A percentile compares a stretch with the other conserved stretches of the same genome.
These are phyloP conservation scores for Cyprinus carpio DNA, from an alignment of 2,113 vertebrate species.

Conservation along the genomic window DNA sequence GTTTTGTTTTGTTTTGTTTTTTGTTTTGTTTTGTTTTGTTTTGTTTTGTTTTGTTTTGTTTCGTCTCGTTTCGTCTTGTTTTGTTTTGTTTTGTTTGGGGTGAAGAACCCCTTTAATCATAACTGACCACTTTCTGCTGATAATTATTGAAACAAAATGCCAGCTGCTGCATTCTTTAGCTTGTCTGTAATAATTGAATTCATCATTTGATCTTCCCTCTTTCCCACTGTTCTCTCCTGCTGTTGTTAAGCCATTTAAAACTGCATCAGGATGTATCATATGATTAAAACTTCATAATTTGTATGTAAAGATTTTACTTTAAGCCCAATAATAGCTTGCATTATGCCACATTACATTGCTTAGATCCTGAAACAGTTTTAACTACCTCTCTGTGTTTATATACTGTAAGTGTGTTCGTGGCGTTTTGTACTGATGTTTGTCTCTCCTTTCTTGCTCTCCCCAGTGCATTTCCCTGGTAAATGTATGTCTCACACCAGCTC, in stretches of 20 bases:
- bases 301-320: background rate
- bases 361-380: conserved; percentile 56
- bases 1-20: background rate
- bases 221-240: conserved; percentile 23
- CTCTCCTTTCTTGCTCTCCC: conserved; percentile 57
- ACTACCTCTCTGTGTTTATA: background rate
- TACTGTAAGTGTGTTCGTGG: conserved; percentile 1
- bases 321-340: background rate
- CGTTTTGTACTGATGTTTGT: conserved; percentile 33
- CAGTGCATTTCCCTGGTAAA: conserved; percentile 95
- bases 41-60: background rate
- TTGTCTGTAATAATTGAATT: background rate
- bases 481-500: conserved; percentile 96
- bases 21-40: background rate
- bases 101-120: background rate
- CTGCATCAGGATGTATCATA: conserved; percentile 48
- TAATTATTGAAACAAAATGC: background rate
- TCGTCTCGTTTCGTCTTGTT: background rate
- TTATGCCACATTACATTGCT: background rate
- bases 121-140: background rate
- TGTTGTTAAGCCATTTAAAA: conserved; percentile 50
- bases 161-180: background rate
- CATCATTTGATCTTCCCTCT: conserved; percentile 19
- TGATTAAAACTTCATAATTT: background rate
- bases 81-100: background rate